Percentiles rank a stretch among this genome's conserved stretches.
These are phyloP conservation scores for Sinella curviseta DNA, from an alignment of 1,140 invertebrate species.

Conservation along the genomic window DNA sequence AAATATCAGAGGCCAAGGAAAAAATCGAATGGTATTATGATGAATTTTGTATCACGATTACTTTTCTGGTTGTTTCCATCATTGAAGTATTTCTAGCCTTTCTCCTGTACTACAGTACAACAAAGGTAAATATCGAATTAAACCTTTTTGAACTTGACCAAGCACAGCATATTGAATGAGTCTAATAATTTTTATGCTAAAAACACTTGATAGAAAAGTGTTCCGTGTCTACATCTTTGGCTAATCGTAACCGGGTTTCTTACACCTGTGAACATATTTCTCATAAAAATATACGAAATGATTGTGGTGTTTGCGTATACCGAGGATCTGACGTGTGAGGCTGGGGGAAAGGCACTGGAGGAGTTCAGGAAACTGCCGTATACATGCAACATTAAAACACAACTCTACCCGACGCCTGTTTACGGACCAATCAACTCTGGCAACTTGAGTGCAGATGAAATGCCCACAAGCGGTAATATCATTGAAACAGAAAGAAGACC, in stretches of 20 bases:
- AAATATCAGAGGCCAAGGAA: background rate
- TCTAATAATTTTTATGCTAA: background rate
- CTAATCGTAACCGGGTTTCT: background rate
- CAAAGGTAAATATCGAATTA: background rate
- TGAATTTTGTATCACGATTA: background rate
- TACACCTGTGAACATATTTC: background rate
- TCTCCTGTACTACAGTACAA: background rate
- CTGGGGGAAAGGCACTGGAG: background rate
- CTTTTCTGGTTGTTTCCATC: background rate
- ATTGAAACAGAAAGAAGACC: no score
- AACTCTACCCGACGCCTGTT: background rate
- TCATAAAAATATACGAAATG: conserved; percentile 3
- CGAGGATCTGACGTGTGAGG: background rate
- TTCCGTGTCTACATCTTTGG: background rate
- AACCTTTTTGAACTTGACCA: background rate
- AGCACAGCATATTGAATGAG: background rate
- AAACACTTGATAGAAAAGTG: background rate
- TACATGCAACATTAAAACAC: background rate
- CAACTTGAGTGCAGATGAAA: background rate
- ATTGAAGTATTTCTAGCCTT: background rate
- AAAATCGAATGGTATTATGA: background rate
- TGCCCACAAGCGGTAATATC: no score
- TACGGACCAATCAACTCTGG: background rate
- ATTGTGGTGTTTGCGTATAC: background rate
- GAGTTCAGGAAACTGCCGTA: background rate